Base-by-base conservation (phyloP, 2,113 vertebrate species). In the Xenopus borealis region DNA sequence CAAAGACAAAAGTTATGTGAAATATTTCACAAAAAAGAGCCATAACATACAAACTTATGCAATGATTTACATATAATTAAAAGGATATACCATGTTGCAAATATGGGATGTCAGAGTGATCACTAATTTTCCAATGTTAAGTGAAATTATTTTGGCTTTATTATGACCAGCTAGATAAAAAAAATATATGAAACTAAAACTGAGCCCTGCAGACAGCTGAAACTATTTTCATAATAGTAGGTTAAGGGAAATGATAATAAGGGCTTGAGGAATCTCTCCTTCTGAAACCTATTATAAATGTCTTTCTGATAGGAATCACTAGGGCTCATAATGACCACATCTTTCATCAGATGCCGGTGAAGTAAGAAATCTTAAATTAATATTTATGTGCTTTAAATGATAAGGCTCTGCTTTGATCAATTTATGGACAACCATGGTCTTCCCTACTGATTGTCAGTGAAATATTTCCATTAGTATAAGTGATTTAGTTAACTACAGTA, bases 241-340 rank as follows among this genome's bases (percentile, higher is more conserved):
- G 20, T 10, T 79, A 72, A 78, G 3, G 23, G 23, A 27, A 27
- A 27, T 27, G 72, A 40, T 4, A 40, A 40, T 40, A 61, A 23
- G 18, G 81, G 78, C 85, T 88, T 84, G 85, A 12, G 83, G 84
- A 84, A 84, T 78, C 62, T 64, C 75, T 62, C 52, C 62, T 83
- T 79, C 88, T 90, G 90, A 90, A 89, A 89, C 52, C 69, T 80
- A 91, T 93, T 89, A 92, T 84, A 17, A 72, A 79, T 65, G 82
- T 86, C 83, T 80, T 79, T 92, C 86, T 84, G 66, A 88, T 85
- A 89, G 81, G 83, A 90, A 85, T 85, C 82, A 78, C 16, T n/a
- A 69, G 80, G 78, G 50, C 33, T 58, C 27, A 47, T 12, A 20
- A 69, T 1, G 6, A 79, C 63, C 0, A 65, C 66, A 44, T 30